Percentiles rank a stretch among this genome's conserved stretches.
phyloP scores from a whole-genome alignment of 2,888 invertebrate species.

The Synergus itoensis region DNA sequence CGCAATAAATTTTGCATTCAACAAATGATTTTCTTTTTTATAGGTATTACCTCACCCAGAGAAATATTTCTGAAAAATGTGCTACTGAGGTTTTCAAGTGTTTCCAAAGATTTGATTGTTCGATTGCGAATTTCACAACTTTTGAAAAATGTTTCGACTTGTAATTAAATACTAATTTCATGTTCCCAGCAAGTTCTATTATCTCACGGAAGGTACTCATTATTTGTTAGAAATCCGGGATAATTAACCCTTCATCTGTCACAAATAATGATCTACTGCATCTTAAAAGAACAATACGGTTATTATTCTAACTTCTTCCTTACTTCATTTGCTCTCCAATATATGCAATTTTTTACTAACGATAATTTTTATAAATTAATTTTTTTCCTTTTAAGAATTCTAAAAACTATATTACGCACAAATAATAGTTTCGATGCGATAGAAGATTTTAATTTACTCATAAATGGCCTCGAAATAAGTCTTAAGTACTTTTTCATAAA shows the following conservation, averaged over 20 bases:
- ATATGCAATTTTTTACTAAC: background rate
- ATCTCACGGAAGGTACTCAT: slow-evolving; percentile 2
- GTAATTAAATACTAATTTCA: slow-evolving; percentile 4
- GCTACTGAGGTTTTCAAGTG: background rate
- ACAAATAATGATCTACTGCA: slow-evolving; percentile 5
- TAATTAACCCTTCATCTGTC: slow-evolving; percentile 16
- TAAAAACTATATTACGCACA: background rate
- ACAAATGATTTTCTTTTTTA: background rate
- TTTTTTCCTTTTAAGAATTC: background rate
- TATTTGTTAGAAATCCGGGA: slow-evolving; percentile 31
- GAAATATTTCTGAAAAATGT: background rate
- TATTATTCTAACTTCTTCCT: background rate
- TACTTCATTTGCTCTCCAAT: background rate
- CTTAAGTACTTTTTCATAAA: background rate
- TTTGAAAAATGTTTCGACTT: background rate
- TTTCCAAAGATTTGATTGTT: background rate
- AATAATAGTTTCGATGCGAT: background rate
- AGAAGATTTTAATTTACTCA: background rate
- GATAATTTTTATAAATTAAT: background rate
- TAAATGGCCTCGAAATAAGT: background rate
- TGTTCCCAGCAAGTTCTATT: slow-evolving; percentile 2
- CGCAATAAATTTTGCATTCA: background rate
- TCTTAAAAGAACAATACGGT: background rate
- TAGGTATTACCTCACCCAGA: background rate
- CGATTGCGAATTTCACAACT: background rate